Conservation (phyloP, 2,797 vertebrate species). For the Astyanax mexicanus region DNA sequence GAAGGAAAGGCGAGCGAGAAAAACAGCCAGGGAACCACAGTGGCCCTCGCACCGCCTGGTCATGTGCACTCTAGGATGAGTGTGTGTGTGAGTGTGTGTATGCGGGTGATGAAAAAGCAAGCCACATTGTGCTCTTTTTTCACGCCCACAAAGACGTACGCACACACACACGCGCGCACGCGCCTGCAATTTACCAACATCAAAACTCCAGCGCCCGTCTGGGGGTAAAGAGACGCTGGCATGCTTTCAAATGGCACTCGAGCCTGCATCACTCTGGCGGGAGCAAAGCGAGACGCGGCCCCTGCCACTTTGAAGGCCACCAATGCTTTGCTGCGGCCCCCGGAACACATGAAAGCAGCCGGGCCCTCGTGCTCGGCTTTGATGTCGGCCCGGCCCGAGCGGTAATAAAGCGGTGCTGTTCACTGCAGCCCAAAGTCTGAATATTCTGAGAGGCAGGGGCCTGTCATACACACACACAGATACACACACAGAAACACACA, state of each 20-base stretch:
- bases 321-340: slow-evolving; percentile 41
- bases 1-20: neutral
- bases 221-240: slow-evolving; percentile 34
- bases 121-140: slow-evolving; percentile 14
- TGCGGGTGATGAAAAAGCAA: slow-evolving; percentile 13
- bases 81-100: too few species aligned
- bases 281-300: slow-evolving; percentile 42
- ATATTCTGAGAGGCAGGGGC: slow-evolving; percentile 31
- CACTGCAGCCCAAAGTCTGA: slow-evolving; percentile 24
- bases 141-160: slow-evolving; percentile 16
- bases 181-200: slow-evolving; percentile 39
- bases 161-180: slow-evolving; percentile 31
- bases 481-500: slow-evolving; percentile 2
- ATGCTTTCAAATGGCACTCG: slow-evolving; percentile 51
- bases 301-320: slow-evolving; percentile 54
- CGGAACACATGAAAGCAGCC: slow-evolving; percentile 53
- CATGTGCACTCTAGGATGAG: neutral
- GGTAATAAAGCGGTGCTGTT: slow-evolving; percentile 3
- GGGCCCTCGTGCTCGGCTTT: slow-evolving; percentile 44
- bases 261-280: slow-evolving; percentile 42
- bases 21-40: neutral
- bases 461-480: slow-evolving; percentile 11
- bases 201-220: slow-evolving; percentile 31
- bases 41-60: neutral
- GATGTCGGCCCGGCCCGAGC: slow-evolving; percentile 43